Conservation (phyloP, 2,888 invertebrate genomes). For the Autographa gamma region DNA sequence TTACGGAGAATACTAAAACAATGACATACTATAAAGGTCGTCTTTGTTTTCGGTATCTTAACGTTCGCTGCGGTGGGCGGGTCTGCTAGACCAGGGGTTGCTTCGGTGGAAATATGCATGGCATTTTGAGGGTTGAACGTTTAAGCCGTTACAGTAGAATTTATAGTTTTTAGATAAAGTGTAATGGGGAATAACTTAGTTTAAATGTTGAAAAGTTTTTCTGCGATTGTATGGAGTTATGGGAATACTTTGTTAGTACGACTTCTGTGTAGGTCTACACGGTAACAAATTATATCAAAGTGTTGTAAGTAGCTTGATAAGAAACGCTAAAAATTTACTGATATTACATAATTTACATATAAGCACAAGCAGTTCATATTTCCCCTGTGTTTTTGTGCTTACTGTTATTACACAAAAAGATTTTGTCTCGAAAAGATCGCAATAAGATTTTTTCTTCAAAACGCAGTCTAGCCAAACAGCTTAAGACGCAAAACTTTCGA, state of each 20-base stretch:
- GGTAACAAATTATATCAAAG: conserved; percentile 24
- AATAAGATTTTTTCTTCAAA: not conserved
- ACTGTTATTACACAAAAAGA: too few relatives aligned
- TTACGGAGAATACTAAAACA: conserved; percentile 85
- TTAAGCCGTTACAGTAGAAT: conserved; percentile 78
- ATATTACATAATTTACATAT: not conserved
- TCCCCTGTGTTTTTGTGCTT: not conserved
- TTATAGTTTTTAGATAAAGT: conserved; percentile 86
- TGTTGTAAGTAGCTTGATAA: conserved; percentile 15
- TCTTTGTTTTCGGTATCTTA: conserved; percentile 84
- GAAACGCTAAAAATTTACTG: not conserved
- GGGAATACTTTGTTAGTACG: conserved; percentile 45
- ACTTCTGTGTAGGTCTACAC: conserved; percentile 38
- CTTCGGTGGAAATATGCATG: conserved; percentile 70
- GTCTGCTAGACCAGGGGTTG: conserved; percentile 71
- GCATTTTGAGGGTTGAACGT: conserved; percentile 78
- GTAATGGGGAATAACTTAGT: conserved; percentile 76
- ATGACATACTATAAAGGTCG: conserved; percentile 84
- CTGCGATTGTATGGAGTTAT: conserved; percentile 57
- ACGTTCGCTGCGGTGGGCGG: conserved; percentile 77
- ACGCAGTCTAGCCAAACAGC: not conserved
- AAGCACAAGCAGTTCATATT: not conserved
- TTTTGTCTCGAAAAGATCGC: not conserved
- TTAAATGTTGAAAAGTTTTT: conserved; percentile 65
- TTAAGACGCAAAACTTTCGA: not conserved